phyloP scores from a whole-genome alignment of 2,797 vertebrate genomes.

The Gobionotothen gibberifrons region DNA sequence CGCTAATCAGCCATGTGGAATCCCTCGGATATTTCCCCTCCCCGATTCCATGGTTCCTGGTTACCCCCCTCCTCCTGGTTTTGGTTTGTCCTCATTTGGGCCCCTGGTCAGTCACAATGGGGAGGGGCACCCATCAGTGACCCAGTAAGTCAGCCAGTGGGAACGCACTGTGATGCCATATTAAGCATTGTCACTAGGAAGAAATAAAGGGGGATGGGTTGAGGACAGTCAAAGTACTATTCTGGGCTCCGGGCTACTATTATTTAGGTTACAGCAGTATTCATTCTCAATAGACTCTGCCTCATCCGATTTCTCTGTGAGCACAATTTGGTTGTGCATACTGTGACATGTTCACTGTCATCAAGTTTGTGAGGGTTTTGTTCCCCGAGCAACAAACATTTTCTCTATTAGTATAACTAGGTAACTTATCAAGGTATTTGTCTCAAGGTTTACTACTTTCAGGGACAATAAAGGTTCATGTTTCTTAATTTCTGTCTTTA shows the following conservation, averaged over 20 bases:
- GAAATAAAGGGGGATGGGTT: constrained; percentile 41
- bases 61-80: constrained; percentile 29
- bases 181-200: constrained; percentile 55
- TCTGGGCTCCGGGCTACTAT: constrained; percentile 17
- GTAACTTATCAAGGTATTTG: not conserved
- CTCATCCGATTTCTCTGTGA: not conserved
- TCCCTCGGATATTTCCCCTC: constrained; percentile 48
- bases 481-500: not conserved
- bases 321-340: not conserved
- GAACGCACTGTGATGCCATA: constrained; percentile 38
- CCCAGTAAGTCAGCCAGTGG: constrained; percentile 66
- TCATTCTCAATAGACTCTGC: constrained; percentile 4
- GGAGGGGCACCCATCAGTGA: constrained; percentile 60
- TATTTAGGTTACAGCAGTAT: constrained; percentile 21
- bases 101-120: constrained; percentile 40
- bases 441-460: not conserved
- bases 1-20: constrained; percentile 76
- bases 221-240: constrained; percentile 24
- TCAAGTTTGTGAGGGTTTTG: constrained; percentile 7
- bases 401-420: too few relatives aligned
- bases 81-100: constrained; percentile 71
- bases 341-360: not conserved
- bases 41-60: constrained; percentile 28
- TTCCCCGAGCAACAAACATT: not conserved
- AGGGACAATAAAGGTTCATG: not conserved